Evolutionary conservation across 2,113 vertebrate species (phyloP), one percentile per base, ranked within the genome.

Genomic region (Dicerorhinus sumatrensis): DNA sequence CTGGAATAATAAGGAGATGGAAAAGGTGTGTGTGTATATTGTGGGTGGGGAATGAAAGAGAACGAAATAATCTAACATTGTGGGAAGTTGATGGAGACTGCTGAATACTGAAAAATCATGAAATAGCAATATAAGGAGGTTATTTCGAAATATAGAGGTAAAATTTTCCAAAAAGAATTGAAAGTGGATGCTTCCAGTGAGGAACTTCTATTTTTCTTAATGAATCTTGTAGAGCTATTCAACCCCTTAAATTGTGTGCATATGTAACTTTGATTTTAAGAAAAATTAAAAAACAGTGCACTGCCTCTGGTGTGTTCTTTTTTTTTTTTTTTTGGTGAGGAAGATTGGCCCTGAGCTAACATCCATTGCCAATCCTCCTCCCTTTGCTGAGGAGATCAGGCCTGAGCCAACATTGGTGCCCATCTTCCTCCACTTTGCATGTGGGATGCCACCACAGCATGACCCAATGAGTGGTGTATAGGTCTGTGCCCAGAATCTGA

Each of bases 201-300:
- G 36, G 17, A 25, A 83, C 39, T 97, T 89, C 21, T 90, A 31
- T 81, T 77, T 39, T 92, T 92, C 87, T 83, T 87, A 93, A 82
- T n/a, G 62, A 48, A 91, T 76, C 60, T 82, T 85, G 5, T 42
- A 23, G 51, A 85, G 88, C 29, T 93, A 29, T 81, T 89, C 13
- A 76, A 75, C 39, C 86, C 36, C n/a, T 92, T 73, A 42, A 88
- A 27, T 39, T 88, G 31, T 56, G 42, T 70, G 5, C 42, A 76
- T 70, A 8, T 79, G 2, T 83, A n/a, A 65, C 2, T 89, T 81
- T 58, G 36, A 84, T 80, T 69, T 48, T 4, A 67, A 69, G 69
- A 84, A 69, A 48, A 54, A 29, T 51, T 6, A 46, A 16, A 48
- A 69, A 79, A 42, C 8, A 39, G 14, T 62, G 10, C 42, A 21